Evolutionary conservation across 1,140 invertebrate species (phyloP).

Genomic region (Caenorhabditis latens): DNA sequence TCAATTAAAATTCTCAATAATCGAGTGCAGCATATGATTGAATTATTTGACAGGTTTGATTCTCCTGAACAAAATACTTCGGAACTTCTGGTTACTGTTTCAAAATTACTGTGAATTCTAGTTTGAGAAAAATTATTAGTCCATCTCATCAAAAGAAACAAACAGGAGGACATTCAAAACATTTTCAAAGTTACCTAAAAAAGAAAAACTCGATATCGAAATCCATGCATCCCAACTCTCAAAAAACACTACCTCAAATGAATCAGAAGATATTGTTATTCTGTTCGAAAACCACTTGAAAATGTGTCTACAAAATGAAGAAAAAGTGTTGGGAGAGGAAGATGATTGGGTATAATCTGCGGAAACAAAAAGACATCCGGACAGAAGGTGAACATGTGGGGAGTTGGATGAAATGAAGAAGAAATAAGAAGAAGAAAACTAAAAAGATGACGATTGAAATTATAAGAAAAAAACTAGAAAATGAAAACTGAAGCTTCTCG

Average conservation of each 20-base stretch:
- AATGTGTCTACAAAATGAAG: neutral
- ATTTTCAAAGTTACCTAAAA: too few relatives aligned
- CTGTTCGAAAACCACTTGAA: constrained; percentile 6
- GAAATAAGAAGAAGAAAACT: neutral
- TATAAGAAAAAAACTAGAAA: neutral
- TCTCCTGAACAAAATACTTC: too few relatives aligned
- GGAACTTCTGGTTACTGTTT: too few relatives aligned
- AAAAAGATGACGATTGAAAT: neutral
- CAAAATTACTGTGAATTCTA: too few relatives aligned
- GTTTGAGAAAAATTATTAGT: too few relatives aligned
- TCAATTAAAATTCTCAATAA: too few relatives aligned
- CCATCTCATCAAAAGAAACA: too few relatives aligned
- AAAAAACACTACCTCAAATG: neutral
- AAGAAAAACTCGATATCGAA: too few relatives aligned
- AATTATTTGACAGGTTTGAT: too few relatives aligned
- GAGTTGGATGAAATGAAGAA: neutral
- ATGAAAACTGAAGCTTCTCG: neutral
- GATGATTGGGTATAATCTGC: constrained; percentile 45
- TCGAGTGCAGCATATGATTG: too few relatives aligned
- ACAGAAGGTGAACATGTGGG: constrained; percentile 7
- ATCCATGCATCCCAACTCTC: neutral
- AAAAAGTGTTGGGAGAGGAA: constrained; percentile 1
- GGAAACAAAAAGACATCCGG: constrained; percentile 28
- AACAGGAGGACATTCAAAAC: too few relatives aligned
- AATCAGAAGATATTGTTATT: neutral